Base-by-base conservation (phyloP, 2,113 vertebrate genomes). In the Cricetomys ansorgei region DNA sequence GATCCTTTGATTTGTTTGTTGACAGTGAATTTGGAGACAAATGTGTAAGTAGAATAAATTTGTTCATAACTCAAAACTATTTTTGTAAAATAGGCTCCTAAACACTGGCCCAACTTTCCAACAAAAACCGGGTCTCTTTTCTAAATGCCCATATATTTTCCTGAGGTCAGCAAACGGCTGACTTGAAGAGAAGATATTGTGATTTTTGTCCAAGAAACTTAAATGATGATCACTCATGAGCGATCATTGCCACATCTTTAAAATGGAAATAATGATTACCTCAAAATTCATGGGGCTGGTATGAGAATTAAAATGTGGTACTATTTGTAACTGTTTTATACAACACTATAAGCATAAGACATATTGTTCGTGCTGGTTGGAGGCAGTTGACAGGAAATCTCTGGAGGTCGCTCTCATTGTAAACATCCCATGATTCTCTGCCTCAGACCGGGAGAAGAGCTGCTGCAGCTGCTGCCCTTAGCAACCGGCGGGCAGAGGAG, bases 291-390 rank as follows among this genome's bases (percentile, higher is more conserved):
- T 81, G 76, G 92, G 85, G 85, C 88, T 65, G 88, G 70, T 65
- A 70, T 92, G 91, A 96, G 94, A 95, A 92, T 94, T 93, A 93
- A 92, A 95, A 80, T 21, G 70, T 80, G 88, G 83, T 94, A 79
- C 93, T 97, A 88, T 94, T 96, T 95, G 75, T 88, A 76, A 88
- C 89, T 72, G 88, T 94, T 95, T 96, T 92, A 67, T 72, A 77
- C 94, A 85, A 91, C 85, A 85, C 65, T 55, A 0, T 62, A 95
- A 88, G 91, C 45, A 7, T 70, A 64, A 97, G 88, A 85, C 59
- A n/a, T 88, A 80, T 75, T 70, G 81, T 62, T 86, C 45, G 16
- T 84, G 88, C 90, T 69, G 67, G 62, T 85, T 86, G 92, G 92
- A 94, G 85, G 88, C 94, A 92, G 91, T 72, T 62, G 85, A 94